Evolutionary conservation across 1,140 invertebrate species (phyloP), one percentile per base, ranked within the genome.

Genomic region (Meteorus sp.): DNA sequence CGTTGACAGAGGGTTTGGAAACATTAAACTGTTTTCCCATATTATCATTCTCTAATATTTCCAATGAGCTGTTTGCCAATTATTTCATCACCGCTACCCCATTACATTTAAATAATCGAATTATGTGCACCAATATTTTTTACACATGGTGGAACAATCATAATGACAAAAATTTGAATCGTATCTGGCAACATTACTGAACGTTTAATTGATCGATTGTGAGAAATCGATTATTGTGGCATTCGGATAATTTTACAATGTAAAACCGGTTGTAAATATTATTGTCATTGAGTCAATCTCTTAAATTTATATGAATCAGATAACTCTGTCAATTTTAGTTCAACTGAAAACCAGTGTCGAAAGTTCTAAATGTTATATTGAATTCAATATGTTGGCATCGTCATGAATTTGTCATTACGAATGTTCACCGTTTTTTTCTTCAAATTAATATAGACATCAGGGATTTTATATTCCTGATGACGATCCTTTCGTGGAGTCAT

Each of bases 1-100:
- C 68, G 67, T 69, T 62, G 63, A 67, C 71, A 74, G 70, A 72
- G 73, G 70, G 70, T 68, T 70, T 69, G 65, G 67, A 70, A 61
- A 58, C 37, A 22, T 17, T 6, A 23, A 53, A 1, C 7, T 48
- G 25, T 55, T 62, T 51, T 39, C 33, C 39, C 51, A 37, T 52
- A 31, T 48, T 43, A 19, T 50, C 31, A 9, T 59, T 45, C 25
- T 33, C 50, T 51, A 39, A 47, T 25, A 37, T 15, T 19, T 19
- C n/a, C n/a, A n/a, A n/a, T n/a, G n/a, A n/a, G n/a, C n/a, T 29
- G 7, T 19, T 44, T 44, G 6, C 9, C 2, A 53, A 45, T 31
- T 31, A 35, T 25, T 17, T 23, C 17, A 35, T 35, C 7, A 17
- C 33, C 31, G 22, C 17, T 50, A 50, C 47, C 47, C 47, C 47